Base-by-base conservation (phyloP, 2,797 vertebrate species). In the Anabas testudineus region DNA sequence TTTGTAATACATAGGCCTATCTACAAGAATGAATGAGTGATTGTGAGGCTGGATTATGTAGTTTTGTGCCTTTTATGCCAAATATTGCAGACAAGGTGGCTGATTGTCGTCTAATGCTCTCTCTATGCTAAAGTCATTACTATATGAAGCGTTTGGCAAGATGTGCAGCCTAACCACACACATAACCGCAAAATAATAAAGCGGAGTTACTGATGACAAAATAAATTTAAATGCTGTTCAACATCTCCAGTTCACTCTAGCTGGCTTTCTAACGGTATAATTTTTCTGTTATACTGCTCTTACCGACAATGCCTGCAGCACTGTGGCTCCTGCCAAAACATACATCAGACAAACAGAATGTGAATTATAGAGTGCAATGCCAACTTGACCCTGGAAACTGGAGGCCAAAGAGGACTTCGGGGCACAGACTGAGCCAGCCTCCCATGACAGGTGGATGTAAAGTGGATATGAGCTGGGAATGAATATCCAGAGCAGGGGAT, bases 361-460 rank as follows among this genome's bases (percentile, higher is more conserved):
- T 26, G 46, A 73, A 74, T 82, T 74, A 70, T 24, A 74, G 30
- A 70, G 73, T 7, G 32, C 55, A n/a, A 24, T 69, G 83, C 80
- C 76, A 85, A 69, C 67, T 70, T 71, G 47, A 84, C 84, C 71
- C 73, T 82, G 78, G 72, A 76, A 82, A 73, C 49, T 24, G 57
- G 49, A 58, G 58, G 68, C 63, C 65, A 66, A 43, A 70, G 51
- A 51, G 43, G 67, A 67, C 80, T 80, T 51, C 48, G 15, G 77
- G 66, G 66, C 49, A 56, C 49, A 73, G 64, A 45, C 51, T 21
- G 54, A 67, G 46, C 78, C 66, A 59, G 53, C 52, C 60, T 57
- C 63, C 39, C 45, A 24, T 78, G 81, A 82, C 87, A 87, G 78
- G 83, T 85, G 80, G 62, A 80, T 64, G 72, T 78, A 73, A 81